Conservation (phyloP, 1,140 invertebrate genomes). For the Cotesia typhae region DNA sequence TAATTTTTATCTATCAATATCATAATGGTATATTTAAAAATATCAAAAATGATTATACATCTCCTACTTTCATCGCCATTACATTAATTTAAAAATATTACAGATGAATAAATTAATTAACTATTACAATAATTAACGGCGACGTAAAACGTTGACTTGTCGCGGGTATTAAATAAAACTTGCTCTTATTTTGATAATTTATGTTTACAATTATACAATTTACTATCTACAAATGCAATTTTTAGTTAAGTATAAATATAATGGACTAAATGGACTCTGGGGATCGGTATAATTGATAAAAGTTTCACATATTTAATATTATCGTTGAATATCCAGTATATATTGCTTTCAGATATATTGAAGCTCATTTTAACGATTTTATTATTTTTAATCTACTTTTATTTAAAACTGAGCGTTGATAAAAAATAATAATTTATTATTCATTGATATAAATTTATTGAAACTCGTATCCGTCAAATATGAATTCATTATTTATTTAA, state of each 20-base stretch:
- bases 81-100: too few relatives aligned
- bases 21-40: too few relatives aligned
- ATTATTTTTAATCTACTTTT: background rate
- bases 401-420: too few relatives aligned
- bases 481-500: background rate
- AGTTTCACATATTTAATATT: constrained; percentile 3
- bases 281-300: constrained; percentile 19
- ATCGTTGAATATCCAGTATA: constrained; percentile 2
- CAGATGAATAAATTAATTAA: background rate
- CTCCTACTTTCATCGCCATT: too few relatives aligned
- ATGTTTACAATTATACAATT: constrained; percentile 29
- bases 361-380: background rate
- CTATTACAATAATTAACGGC: background rate
- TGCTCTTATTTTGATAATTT: constrained; percentile 14
- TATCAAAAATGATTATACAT: too few relatives aligned
- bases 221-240: constrained; percentile 30
- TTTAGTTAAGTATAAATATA: constrained; percentile 22
- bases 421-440: background rate
- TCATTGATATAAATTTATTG: background rate
- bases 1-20: too few relatives aligned
- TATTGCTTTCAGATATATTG: background rate
- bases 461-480: constrained; percentile 10
- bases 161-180: constrained; percentile 9
- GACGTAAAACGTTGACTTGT: constrained; percentile 10
- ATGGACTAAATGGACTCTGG: constrained; percentile 28